Conservation (phyloP, 1,140 invertebrate genomes). For the Mycetomoellerius zeteki region DNA sequence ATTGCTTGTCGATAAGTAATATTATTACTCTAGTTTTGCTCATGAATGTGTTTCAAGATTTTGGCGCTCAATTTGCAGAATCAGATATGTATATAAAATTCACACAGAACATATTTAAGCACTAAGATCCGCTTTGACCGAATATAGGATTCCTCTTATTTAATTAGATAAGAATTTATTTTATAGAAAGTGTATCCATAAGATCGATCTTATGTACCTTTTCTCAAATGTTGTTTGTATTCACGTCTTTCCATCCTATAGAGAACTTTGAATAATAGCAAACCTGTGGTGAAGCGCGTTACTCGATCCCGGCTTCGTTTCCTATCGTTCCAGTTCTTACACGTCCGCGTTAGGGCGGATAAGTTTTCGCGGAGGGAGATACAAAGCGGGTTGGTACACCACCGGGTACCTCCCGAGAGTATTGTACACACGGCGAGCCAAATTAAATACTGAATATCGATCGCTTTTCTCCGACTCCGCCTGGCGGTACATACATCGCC, state of each 20-base stretch:
- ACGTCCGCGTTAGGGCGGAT: background rate
- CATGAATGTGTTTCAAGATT: too few relatives aligned
- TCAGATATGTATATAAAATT: too few relatives aligned
- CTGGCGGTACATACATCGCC: constrained; percentile 24
- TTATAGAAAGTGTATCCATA: background rate
- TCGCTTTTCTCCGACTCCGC: constrained; percentile 44
- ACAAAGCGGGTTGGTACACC: constrained; percentile 29
- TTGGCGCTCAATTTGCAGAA: too few relatives aligned
- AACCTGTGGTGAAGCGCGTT: background rate
- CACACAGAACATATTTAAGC: too few relatives aligned
- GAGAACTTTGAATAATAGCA: constrained; percentile 34
- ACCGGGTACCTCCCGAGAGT: background rate
- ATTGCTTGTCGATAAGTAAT: too few relatives aligned
- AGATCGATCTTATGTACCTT: background rate
- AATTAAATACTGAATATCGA: constrained; percentile 83
- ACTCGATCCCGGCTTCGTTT: constrained; percentile 36
- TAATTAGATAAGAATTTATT: too few relatives aligned
- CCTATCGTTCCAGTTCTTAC: constrained; percentile 43
- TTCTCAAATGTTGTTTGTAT: background rate
- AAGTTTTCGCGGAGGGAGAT: constrained; percentile 15
- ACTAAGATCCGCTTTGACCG: too few relatives aligned
- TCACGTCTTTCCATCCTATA: background rate
- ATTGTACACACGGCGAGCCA: constrained; percentile 59
- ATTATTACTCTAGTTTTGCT: too few relatives aligned
- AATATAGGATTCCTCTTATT: too few relatives aligned